These are phyloP conservation scores for Parasteatoda tepidariorum DNA, from an alignment of 1,140 invertebrate species.

Conservation along the genomic window DNA sequence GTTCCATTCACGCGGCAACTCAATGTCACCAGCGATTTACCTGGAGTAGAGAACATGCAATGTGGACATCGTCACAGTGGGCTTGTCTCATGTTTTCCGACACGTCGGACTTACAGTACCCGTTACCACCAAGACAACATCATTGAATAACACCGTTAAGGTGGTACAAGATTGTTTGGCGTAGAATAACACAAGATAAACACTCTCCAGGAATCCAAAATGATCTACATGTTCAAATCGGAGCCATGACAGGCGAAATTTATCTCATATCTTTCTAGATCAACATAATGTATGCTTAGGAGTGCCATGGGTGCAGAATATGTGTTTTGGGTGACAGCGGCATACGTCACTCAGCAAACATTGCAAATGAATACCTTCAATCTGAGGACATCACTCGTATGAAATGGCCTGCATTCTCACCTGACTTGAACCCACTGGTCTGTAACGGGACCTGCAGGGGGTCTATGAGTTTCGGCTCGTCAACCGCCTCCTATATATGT, in stretches of 20 bases:
- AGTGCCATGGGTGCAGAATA: not conserved
- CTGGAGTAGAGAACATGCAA: not conserved
- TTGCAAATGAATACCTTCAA: not conserved
- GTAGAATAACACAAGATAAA: too few species aligned
- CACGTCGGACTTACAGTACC: not conserved
- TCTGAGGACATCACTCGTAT: not conserved
- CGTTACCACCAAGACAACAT: not conserved
- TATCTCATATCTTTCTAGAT: not conserved
- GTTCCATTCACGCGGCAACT: not conserved
- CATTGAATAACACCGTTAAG: not conserved
- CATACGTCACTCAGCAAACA: not conserved
- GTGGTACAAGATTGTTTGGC: not conserved
- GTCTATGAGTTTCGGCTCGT: not conserved
- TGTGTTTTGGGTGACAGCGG: not conserved
- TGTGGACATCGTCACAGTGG: not conserved
- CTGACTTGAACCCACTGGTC: not conserved
- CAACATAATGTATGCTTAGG: not conserved
- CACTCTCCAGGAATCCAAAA: not conserved
- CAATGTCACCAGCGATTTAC: not conserved
- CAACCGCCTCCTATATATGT: not conserved
- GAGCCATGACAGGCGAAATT: not conserved
- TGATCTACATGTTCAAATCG: not conserved
- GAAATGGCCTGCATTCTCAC: not conserved
- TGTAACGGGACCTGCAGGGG: not conserved
- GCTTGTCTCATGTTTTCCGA: not conserved